Percentiles rank a stretch among this genome's conserved stretches.
These are phyloP conservation scores for Petrocephalus sullivani DNA, from an alignment of 2,797 vertebrate species.

Conservation along the genomic window DNA sequence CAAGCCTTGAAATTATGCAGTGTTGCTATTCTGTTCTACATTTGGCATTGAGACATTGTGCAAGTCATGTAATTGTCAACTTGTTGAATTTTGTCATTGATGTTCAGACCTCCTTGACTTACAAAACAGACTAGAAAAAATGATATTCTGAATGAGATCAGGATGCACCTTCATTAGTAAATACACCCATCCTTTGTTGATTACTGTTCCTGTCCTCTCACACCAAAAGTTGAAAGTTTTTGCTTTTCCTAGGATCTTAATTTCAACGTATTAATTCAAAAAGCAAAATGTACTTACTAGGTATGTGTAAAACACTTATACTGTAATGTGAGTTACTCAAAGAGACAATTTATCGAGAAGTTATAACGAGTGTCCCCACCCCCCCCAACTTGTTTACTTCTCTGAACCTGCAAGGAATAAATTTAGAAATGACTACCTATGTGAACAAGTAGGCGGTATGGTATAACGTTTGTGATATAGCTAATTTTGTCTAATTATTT, in stretches of 20 bases:
- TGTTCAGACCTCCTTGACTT: background rate
- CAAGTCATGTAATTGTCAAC: conserved; percentile 27
- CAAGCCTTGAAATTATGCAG: conserved; percentile 4
- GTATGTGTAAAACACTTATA: conserved; percentile 32
- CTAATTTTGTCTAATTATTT: conserved; percentile 54
- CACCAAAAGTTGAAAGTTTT: conserved; percentile 29
- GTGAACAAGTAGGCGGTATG: conserved; percentile 59
- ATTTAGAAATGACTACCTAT: conserved; percentile 51
- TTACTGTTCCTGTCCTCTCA: conserved; percentile 24
- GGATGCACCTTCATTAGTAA: background rate
- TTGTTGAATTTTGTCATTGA: conserved; percentile 29
- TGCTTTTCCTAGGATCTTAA: conserved; percentile 36
- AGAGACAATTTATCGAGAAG: background rate
- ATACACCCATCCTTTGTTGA: background rate
- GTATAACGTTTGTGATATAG: conserved; percentile 54
- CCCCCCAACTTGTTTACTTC: conserved; percentile 16
- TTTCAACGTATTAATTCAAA: conserved; percentile 34
- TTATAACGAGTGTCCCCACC: background rate
- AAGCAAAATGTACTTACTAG: conserved; percentile 42
- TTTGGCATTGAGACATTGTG: conserved; percentile 13
- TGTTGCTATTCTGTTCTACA: conserved; percentile 6
- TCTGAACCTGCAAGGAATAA: conserved; percentile 24
- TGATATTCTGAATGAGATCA: background rate
- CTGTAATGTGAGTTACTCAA: conserved; percentile 56
- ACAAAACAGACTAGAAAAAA: background rate